These are phyloP conservation scores for Cryptoblepharus egeriae DNA, from an alignment of 2,797 vertebrate genomes.

Conservation along the genomic window DNA sequence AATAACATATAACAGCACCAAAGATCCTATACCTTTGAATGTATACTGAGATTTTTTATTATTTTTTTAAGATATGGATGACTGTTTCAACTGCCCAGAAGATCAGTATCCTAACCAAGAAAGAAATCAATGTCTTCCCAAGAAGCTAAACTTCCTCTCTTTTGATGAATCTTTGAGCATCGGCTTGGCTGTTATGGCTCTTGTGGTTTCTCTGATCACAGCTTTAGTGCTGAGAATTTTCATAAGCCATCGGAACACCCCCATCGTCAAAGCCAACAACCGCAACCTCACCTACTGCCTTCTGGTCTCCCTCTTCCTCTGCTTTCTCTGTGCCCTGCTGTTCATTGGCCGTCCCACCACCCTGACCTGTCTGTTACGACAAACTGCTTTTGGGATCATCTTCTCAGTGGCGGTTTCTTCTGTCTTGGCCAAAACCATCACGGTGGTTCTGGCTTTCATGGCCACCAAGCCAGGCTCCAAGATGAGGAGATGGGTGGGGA, in stretches of 20 bases:
- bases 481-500: background rate
- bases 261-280: background rate
- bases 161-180: background rate
- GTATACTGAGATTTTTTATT: background rate
- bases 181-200: background rate
- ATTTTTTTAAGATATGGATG: background rate
- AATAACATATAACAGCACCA: too few species aligned
- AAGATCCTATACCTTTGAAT: too few species aligned
- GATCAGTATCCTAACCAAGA: background rate
- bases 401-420: too few species aligned
- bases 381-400: too few species aligned
- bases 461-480: background rate
- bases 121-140: background rate
- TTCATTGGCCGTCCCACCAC: background rate
- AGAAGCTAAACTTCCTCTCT: background rate
- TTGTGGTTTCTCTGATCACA: background rate
- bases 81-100: background rate
- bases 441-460: too few species aligned
- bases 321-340: background rate
- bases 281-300: background rate
- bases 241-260: background rate
- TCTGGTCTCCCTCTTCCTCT: background rate
- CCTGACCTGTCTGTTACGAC: background rate
- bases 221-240: background rate
- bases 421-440: too few species aligned